Conservation (phyloP, 2,888 invertebrate genomes). For the Thalpophila matura region DNA sequence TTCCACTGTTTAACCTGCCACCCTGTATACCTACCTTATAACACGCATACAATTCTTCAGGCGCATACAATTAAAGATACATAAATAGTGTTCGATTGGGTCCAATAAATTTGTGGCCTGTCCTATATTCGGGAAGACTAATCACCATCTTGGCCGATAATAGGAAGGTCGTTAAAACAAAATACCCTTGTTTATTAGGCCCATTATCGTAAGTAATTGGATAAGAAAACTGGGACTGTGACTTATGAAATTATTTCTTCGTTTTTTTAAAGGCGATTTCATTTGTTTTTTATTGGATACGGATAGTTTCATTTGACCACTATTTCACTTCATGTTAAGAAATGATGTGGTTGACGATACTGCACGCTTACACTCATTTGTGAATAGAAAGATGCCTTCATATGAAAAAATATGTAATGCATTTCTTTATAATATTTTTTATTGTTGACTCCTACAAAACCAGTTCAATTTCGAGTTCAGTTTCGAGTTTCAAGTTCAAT, state of each 20-base stretch:
- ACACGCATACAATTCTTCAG: conserved; percentile 1
- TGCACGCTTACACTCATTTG: too few relatives aligned
- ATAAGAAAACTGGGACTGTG: conserved; percentile 40
- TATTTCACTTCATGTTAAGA: too few relatives aligned
- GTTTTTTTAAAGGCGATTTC: too few relatives aligned
- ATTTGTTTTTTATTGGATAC: not conserved
- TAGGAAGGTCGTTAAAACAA: conserved; percentile 59
- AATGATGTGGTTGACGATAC: too few relatives aligned
- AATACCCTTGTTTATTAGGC: conserved; percentile 62
- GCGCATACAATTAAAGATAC: conserved; percentile 39
- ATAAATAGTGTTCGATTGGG: conserved; percentile 52
- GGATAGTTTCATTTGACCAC: too few relatives aligned
- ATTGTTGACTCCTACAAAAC: too few relatives aligned
- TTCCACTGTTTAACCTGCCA: not conserved
- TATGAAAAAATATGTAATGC: too few relatives aligned
- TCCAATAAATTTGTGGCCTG: conserved; percentile 51
- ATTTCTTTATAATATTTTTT: too few relatives aligned
- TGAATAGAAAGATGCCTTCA: too few relatives aligned
- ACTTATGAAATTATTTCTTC: conserved; percentile 32
- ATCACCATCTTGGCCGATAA: conserved; percentile 58
- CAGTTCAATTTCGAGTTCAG: too few relatives aligned
- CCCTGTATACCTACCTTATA: not conserved
- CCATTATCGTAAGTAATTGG: conserved; percentile 59
- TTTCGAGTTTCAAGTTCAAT: too few relatives aligned
- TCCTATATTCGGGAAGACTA: conserved; percentile 37